Evolutionary conservation across 2,888 invertebrate genomes (phyloP).

Genomic region (Pseudoips prasinana): DNA sequence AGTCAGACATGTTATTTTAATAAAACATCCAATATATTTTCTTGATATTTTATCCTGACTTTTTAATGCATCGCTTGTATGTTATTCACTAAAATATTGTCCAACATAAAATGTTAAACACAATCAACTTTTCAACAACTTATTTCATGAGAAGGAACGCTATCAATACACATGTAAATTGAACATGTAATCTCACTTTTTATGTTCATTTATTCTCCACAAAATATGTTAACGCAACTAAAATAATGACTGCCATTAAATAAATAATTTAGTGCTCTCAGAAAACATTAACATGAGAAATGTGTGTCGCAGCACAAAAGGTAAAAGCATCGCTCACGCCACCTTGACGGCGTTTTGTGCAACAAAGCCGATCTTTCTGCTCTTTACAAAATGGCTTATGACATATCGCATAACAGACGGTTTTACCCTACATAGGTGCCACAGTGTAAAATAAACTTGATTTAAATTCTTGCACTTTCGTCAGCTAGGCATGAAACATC

Average conservation of each 20-base stretch:
- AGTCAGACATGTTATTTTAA: no score
- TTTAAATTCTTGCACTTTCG: no score
- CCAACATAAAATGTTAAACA: no score
- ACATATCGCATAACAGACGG: constrained; percentile 31
- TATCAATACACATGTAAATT: constrained; percentile 2
- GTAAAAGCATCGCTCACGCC: constrained; percentile 47
- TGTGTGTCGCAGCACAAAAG: constrained; percentile 40
- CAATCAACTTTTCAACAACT: neutral
- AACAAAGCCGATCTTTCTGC: constrained; percentile 48
- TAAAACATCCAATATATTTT: no score
- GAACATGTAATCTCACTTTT: constrained; percentile 8
- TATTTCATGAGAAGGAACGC: neutral
- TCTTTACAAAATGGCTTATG: constrained; percentile 42
- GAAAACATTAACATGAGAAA: constrained; percentile 44
- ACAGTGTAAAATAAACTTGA: constrained; percentile 31
- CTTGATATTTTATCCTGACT: no score
- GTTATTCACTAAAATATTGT: no score
- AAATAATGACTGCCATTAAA: constrained; percentile 42
- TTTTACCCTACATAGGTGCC: constrained; percentile 25
- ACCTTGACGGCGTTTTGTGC: constrained; percentile 47
- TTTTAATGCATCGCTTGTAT: no score
- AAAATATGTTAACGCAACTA: constrained; percentile 25
- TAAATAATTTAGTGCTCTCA: constrained; percentile 45
- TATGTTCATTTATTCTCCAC: constrained; percentile 20
- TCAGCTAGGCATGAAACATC: no score